phyloP scores from a whole-genome alignment of 2,113 vertebrate species.

The Cathartes aura region DNA sequence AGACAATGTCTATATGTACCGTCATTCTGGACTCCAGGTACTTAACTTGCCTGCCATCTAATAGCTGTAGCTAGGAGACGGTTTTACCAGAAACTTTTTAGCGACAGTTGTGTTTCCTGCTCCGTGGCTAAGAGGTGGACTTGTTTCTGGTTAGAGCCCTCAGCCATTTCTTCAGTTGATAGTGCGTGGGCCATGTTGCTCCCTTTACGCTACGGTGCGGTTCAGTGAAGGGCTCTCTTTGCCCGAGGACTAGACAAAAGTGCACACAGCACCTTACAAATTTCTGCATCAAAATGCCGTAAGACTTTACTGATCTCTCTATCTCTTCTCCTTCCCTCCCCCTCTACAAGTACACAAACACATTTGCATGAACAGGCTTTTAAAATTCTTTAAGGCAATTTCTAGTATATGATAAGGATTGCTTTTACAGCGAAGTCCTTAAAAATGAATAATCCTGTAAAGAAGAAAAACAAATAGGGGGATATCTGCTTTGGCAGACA shows the following conservation, averaged over 20 bases:
- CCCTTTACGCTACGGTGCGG: fast-evolving
- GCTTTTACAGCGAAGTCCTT: neutral
- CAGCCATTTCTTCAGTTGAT: neutral
- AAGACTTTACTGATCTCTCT: neutral
- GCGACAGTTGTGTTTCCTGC: neutral
- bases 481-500: neutral
- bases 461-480: slow-evolving; percentile 2
- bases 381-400: slow-evolving; percentile 4
- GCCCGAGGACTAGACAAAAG: neutral
- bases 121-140: neutral
- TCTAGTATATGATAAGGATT: neutral
- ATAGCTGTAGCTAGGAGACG: neutral
- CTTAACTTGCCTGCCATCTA: neutral
- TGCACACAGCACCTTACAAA: neutral
- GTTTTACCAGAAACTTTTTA: neutral
- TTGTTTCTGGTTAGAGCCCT: neutral
- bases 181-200: fast-evolving
- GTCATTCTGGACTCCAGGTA: neutral
- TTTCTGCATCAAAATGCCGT: neutral
- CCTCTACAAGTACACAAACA: neutral
- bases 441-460: neutral
- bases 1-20: neutral
- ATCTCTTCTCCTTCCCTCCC: neutral
- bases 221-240: neutral
- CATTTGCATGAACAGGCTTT: neutral